Evolutionary conservation across 37 sponge, comb jelly and placozoan genomes (phyloP), one percentile per base, ranked within the genome.

Genomic region (Beroe ovata): DNA sequence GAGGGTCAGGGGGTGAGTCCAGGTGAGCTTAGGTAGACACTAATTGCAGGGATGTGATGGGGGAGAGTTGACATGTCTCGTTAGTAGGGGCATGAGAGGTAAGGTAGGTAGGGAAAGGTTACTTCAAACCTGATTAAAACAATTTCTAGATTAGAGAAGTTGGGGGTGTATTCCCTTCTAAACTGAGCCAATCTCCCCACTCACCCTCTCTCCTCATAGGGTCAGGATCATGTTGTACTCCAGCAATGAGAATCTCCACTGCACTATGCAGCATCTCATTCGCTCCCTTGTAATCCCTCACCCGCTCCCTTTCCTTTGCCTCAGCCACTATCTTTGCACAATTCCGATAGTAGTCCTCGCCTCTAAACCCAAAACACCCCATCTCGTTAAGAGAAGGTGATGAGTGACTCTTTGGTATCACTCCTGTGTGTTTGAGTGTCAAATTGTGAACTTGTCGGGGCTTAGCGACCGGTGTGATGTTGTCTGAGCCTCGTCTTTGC

Each of bases 311-410:
- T 35, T 77, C 36, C 22, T 36, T 30, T 23, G 84, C 84, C 47
- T 77, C 84, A 36, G 84, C 54, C n/a, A 77, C 84, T 25, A 77
- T 77, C 38, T 77, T 30, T 8, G 84, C 84, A 19, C 84, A 77
- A 19, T 77, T 77, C 23, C 26, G 22, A 54, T 77, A 77, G 23
- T 77, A 77, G 47, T 77, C 84, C 84, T 77, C 84, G 0, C 54
- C 54, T 40, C 84, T 11, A 26, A 77, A 77, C 84, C 84, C 84
- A 42, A 77, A 77, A 77, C 84, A 77, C n/a, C 84, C 84, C 1
- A 77, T 42, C 25, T 77, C 42, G 22, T 21, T 23, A 23, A 77
- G 84, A 14, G 84, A 77, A 20, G 84, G 42, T 3, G 42, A 39
- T 20, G 54, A 77, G 84, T 77, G 54, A 25, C 84, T 77, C 84